Percentiles rank a stretch among this genome's conserved stretches.
Evolutionary conservation across 1,140 invertebrate genomes (phyloP).

Genomic region (Aphaenogaster rudis): DNA sequence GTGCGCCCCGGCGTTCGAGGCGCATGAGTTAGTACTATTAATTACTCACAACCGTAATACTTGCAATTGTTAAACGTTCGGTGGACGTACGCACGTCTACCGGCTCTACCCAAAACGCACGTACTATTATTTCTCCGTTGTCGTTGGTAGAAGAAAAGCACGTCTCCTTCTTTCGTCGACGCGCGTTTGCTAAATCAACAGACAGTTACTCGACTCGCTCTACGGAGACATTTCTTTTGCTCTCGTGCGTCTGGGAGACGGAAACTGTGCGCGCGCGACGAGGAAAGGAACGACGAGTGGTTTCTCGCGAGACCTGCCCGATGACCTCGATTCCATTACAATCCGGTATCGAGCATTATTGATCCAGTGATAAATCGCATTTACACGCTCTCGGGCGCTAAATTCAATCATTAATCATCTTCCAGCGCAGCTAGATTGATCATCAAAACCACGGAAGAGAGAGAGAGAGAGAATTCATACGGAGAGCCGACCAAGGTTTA

Average conservation of each 20-base stretch:
- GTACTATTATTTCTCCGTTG: conserved; percentile 28
- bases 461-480: neutral
- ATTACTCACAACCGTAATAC: conserved; percentile 85
- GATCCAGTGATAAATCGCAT: conserved; percentile 19
- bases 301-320: neutral
- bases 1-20: neutral
- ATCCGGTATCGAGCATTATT: conserved; percentile 1
- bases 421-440: conserved; percentile 17
- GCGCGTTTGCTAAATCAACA: neutral
- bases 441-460: neutral
- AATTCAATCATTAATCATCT: conserved; percentile 51
- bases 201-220: neutral
- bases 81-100: conserved; percentile 1
- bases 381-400: neutral
- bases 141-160: conserved; percentile 56
- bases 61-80: conserved; percentile 80
- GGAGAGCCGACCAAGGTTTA: neutral
- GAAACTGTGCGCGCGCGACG: conserved; percentile 9
- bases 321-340: neutral
- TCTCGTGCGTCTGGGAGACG: neutral
- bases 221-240: neutral
- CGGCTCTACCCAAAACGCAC: conserved; percentile 46
- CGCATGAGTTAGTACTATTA: conserved; percentile 63
- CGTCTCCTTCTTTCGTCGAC: neutral
- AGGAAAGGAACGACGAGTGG: neutral